These are phyloP conservation scores for Poeciliopsis paucimaculata DNA, from an alignment of 2,797 vertebrate species.

Conservation along the genomic window DNA sequence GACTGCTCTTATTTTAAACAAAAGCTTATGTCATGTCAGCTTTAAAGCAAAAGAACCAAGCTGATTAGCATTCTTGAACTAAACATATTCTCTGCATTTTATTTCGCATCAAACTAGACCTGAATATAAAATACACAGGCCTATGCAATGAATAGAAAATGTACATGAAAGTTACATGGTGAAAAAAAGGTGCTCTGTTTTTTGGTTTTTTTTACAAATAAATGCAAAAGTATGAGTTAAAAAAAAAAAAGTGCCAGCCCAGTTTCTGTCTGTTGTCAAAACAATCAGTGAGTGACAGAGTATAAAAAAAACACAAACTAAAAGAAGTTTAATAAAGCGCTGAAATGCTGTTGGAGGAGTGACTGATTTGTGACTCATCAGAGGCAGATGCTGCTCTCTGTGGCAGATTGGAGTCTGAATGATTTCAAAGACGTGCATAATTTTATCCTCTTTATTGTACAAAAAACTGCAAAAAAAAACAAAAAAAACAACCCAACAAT, in stretches of 20 bases:
- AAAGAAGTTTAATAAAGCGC: not conserved
- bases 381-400: conserved; percentile 25
- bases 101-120: no score
- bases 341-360: conserved; percentile 47
- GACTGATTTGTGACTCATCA: conserved; percentile 47
- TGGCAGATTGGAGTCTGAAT: conserved; percentile 39
- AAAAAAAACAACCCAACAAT: not conserved
- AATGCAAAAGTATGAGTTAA: no score
- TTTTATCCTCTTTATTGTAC: conserved; percentile 33
- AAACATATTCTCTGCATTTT: no score
- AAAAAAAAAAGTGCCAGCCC: not conserved
- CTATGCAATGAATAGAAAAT: no score
- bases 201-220: no score
- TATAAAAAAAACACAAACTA: not conserved
- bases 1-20: no score
- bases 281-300: conserved; percentile 47
- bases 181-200: no score
- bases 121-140: no score
- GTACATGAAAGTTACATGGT: no score
- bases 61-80: no score
- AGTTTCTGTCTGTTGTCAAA: conserved; percentile 15
- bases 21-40: no score
- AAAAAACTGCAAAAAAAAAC: not conserved
- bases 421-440: conserved; percentile 30
- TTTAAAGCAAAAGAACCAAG: no score